Evolutionary conservation across 2,888 invertebrate species (phyloP), one percentile per base, ranked within the genome.

Genomic region (Drosophila mulleri): DNA sequence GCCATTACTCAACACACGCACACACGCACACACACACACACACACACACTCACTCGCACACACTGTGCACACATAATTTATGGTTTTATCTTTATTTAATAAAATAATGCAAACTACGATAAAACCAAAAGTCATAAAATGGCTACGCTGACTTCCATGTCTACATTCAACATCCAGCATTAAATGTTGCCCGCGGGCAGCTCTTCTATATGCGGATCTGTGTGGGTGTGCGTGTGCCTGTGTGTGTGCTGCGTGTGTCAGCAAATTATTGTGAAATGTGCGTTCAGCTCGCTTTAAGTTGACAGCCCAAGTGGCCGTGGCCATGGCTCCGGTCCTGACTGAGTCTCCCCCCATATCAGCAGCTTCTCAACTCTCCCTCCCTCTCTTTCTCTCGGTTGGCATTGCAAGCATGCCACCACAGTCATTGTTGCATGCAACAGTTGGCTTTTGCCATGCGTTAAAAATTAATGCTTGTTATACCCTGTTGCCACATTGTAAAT

Each of bases 51-150:
- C 59, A 32, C 47, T 26, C 45, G 18, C 57, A 47, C 54, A 50
- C 42, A 41, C 54, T 72, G 70, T 71, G 80, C 75, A 79, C 88
- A 86, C 82, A 90, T 83, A 86, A 89, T 88, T 88, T 90, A 90
- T 89, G 89, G 77, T 81, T 88, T 88, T 89, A 83, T 86, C 84
- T 86, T 81, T 78, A 79, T 88, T 88, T 90, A 90, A 89, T 90
- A 88, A 88, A 69, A 78, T 89, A 82, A 90, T 88, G 89, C 85
- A 59, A 72, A 76, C 72, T 75, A 73, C 60, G 78, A 77, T 70
- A 72, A 67, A 74, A 67, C 42, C 23, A 44, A 57, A 45, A 11
- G 59, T 26, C 72, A 76, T 75, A 71, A 75, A 75, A 61, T 29
- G 32, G 23, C 41, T 45, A 16, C 47, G 47, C 39, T 56, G 35